phyloP scores from a whole-genome alignment of 2,797 vertebrate genomes.

The Peromyscus aztecus region DNA sequence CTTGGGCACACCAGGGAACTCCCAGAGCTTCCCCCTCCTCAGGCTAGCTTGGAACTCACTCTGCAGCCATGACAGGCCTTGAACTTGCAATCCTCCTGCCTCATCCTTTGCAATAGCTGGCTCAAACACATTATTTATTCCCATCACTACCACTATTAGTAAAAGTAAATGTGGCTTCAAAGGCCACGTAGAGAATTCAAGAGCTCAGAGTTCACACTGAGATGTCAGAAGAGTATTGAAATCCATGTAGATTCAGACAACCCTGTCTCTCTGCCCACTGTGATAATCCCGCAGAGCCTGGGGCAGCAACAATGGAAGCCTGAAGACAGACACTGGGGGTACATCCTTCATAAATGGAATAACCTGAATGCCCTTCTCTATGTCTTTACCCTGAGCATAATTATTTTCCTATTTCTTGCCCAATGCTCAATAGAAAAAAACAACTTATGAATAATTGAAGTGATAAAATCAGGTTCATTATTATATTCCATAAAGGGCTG shows the following conservation, averaged over 20 bases:
- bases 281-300: neutral
- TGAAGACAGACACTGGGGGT: neutral
- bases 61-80: neutral
- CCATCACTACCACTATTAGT: neutral
- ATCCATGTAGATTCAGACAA: neutral
- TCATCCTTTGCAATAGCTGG: neutral
- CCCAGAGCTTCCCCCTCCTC: neutral
- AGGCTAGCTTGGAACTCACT: neutral
- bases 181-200: neutral
- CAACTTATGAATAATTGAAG: conserved; percentile 29
- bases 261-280: too few species aligned
- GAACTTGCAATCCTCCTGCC: neutral
- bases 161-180: neutral
- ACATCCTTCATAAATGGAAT: neutral
- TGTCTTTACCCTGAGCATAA: neutral
- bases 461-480: conserved; percentile 3
- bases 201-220: neutral
- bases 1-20: neutral
- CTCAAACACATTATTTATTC: neutral
- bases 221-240: neutral
- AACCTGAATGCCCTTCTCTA: neutral
- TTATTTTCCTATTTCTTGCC: conserved; percentile 34
- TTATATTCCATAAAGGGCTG: neutral
- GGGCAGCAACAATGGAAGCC: neutral
- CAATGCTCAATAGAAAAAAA: neutral